Conservation (phyloP, 30 jellyfish, hydroid and myxozoan genomes). For the Aurelia aurita complex sp. Pacific region DNA sequence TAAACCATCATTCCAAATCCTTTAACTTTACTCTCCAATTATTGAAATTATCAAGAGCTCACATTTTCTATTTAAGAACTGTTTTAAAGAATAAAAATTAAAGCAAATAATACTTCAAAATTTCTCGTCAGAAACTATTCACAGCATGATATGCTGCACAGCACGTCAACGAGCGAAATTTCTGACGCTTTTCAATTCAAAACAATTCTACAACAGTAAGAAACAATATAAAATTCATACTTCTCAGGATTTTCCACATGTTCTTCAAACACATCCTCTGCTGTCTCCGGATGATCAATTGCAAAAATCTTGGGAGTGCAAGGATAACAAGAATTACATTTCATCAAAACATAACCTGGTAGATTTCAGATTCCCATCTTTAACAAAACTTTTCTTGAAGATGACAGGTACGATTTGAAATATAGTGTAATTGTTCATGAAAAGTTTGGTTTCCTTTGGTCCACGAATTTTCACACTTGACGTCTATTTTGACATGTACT, state of each 20-base stretch:
- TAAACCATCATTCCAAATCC: no score
- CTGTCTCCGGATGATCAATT: slow-evolving; percentile 53
- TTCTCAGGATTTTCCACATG: slow-evolving; percentile 1
- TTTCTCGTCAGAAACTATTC: neutral
- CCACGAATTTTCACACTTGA: no score
- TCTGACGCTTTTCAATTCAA: neutral
- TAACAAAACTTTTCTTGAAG: no score
- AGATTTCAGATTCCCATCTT: neutral
- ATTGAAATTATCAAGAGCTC: no score
- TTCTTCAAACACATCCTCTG: slow-evolving; percentile 38
- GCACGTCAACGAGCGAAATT: neutral
- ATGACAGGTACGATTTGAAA: no score
- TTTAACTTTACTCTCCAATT: no score
- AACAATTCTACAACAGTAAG: neutral
- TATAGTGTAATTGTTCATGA: no score
- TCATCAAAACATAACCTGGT: neutral
- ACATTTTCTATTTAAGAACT: no score
- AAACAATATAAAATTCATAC: neutral
- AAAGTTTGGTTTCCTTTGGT: no score
- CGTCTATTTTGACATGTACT: no score
- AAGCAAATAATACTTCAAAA: neutral
- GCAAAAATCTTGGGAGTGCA: slow-evolving; percentile 25
- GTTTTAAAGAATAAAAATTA: neutral
- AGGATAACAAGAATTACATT: neutral
- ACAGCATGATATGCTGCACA: no score